Conservation (phyloP, 2,113 vertebrate genomes). For the Sinocyclocheilus anshuiensis region DNA sequence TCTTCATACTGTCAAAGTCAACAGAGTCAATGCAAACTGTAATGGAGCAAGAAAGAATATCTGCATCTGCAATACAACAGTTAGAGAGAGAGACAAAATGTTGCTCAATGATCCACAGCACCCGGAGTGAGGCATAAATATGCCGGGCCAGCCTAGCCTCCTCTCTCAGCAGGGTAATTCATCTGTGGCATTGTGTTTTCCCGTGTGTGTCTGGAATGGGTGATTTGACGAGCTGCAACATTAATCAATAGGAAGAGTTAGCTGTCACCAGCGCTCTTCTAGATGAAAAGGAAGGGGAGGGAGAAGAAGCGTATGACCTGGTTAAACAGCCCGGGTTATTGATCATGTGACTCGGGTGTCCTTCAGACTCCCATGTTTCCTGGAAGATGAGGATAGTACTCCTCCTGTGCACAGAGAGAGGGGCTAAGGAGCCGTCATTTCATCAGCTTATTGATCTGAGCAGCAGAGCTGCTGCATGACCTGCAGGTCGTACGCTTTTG, state of each 20-base stretch:
- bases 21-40: background rate
- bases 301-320: constrained; percentile 40
- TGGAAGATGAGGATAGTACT: constrained; percentile 42
- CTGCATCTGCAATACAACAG: constrained; percentile 28
- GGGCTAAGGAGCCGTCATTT: constrained; percentile 45
- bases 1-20: background rate
- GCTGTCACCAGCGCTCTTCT: constrained; percentile 41
- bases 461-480: background rate
- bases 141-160: background rate
- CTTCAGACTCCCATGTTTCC: constrained; percentile 59
- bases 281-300: constrained; percentile 33
- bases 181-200: constrained; percentile 39
- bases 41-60: constrained; percentile 36
- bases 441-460: constrained; percentile 51
- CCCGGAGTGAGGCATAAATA: constrained; percentile 45
- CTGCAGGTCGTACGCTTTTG: constrained; percentile 1
- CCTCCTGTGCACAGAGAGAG: constrained; percentile 19
- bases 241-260: constrained; percentile 62
- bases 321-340: constrained; percentile 58
- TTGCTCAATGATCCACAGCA: constrained; percentile 36
- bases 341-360: constrained; percentile 59
- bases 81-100: constrained; percentile 47
- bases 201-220: constrained; percentile 28
- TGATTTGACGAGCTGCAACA: constrained; percentile 50
- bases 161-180: constrained; percentile 51